Evolutionary conservation across 2,888 invertebrate species (phyloP).

Genomic region (Drosophila macrospina): DNA sequence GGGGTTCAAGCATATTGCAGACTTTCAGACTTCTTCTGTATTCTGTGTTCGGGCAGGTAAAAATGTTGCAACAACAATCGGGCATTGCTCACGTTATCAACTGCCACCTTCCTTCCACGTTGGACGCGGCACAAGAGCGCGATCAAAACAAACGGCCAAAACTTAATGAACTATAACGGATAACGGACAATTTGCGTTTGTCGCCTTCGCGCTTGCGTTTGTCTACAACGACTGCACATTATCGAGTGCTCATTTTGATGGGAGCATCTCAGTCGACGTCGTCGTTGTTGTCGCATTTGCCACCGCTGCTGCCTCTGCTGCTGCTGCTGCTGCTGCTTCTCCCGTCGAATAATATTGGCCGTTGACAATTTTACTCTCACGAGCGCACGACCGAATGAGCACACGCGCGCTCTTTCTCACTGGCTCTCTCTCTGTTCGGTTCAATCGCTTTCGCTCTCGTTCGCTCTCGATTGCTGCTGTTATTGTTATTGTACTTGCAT

Average conservation of each 20-base stretch:
- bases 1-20: constrained; percentile 42
- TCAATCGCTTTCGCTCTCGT: constrained; percentile 5
- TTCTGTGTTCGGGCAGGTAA: constrained; percentile 35
- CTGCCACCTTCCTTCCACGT: constrained; percentile 3
- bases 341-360: constrained; percentile 46
- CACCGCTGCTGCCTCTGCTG: too few relatives aligned
- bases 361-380: constrained; percentile 63
- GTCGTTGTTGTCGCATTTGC: background rate
- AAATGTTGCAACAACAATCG: constrained; percentile 29
- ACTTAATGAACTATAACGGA: constrained; percentile 33
- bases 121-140: constrained; percentile 18
- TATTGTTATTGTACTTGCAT: constrained; percentile 30
- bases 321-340: background rate
- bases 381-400: constrained; percentile 9
- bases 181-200: constrained; percentile 44
- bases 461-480: constrained; percentile 12
- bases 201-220: constrained; percentile 42
- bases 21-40: constrained; percentile 21
- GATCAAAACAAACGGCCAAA: constrained; percentile 53
- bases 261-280: constrained; percentile 21
- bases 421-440: background rate
- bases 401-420: constrained; percentile 18
- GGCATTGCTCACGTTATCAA: constrained; percentile 25
- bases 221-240: constrained; percentile 64
- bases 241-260: constrained; percentile 44